A percentile compares a stretch with the other conserved stretches of the same genome.
Conservation (phyloP, 2,113 vertebrate genomes). For the Tenebrosternarchus preto region DNA sequence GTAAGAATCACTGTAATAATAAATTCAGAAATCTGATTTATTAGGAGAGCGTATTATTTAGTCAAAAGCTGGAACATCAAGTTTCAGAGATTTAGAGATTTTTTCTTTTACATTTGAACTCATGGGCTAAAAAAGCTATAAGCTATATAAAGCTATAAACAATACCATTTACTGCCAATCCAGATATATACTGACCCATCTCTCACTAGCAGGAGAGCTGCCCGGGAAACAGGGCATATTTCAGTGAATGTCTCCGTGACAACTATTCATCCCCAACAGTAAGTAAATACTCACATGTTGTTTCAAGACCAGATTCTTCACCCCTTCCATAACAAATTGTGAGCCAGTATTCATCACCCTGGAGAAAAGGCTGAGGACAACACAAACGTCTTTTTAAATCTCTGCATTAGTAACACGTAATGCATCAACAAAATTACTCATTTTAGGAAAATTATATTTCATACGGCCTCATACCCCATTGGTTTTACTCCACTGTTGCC, state of each 20-base stretch:
- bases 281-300: slow-evolving; percentile 84
- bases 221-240: slow-evolving; percentile 1
- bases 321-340: slow-evolving; percentile 98
- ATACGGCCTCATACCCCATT: slow-evolving; percentile 80
- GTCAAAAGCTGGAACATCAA: not conserved
- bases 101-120: slow-evolving; percentile 6
- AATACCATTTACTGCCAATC: not conserved
- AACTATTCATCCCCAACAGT: not conserved
- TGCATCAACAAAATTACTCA: slow-evolving; percentile 26
- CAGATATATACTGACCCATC: not conserved
- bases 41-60: not conserved
- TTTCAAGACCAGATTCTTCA: slow-evolving; percentile 97
- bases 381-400: not conserved
- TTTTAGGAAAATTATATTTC: slow-evolving; percentile 14
- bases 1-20: not conserved
- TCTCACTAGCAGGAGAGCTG: not conserved
- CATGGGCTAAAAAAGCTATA: not conserved
- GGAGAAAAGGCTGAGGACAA: slow-evolving; percentile 83
- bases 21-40: not conserved
- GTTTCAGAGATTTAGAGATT: not conserved
- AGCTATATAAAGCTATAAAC: not conserved
- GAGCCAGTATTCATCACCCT: slow-evolving; percentile 98
- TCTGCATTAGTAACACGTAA: not conserved
- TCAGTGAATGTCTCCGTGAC: not conserved
- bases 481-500: slow-evolving; percentile 87